Base-by-base conservation (phyloP, 1,140 invertebrate species). In the Papilio aristodemus region DNA sequence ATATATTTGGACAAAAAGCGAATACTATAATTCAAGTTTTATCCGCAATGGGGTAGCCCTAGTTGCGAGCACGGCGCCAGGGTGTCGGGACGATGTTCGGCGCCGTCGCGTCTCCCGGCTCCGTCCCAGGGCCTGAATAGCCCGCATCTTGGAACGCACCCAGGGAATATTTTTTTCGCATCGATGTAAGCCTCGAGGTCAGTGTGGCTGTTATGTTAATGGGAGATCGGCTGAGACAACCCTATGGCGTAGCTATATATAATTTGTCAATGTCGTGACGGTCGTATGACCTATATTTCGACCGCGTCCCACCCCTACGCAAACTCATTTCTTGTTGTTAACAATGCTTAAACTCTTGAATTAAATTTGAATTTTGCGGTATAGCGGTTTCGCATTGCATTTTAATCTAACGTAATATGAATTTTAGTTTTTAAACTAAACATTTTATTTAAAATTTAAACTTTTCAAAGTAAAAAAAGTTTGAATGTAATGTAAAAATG, bases 151-250 rank as follows among this genome's bases (percentile, higher is more conserved):
- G 87, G 87, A 89, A 83, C 79, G 68, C 71, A 70, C 87, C 87
- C 87, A 89, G 87, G 72, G 77, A 75, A 79, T 77, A 82, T 84
- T 89, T 89, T 89, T 89, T 87, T 78, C 78, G 69, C 80, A 79
- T 82, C 76, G 76, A 87, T 86, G 75, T 84, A 83, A 84, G 84
- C 85, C 70, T 85, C 85, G 87, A 87, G 85, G 85, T 82, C 87
- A 80, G 70, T 71, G 50, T 57, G 69, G 68, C 80, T 76, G 79
- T 87, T 87, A 89, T 87, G 87, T 82, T 89, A 89, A 89, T 89
- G 72, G 80, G 67, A 72, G 75, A 82, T 77, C 72, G 76, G 73
- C 71, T 70, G 78, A 83, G 78, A 77, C 80, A 84, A 83, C 82
- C 84, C 82, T 85, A 86, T 82, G 84, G 72, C 78, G 79, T 80